Conservation (phyloP, 2,113 vertebrate species). For the human (Homo sapiens) region DNA sequence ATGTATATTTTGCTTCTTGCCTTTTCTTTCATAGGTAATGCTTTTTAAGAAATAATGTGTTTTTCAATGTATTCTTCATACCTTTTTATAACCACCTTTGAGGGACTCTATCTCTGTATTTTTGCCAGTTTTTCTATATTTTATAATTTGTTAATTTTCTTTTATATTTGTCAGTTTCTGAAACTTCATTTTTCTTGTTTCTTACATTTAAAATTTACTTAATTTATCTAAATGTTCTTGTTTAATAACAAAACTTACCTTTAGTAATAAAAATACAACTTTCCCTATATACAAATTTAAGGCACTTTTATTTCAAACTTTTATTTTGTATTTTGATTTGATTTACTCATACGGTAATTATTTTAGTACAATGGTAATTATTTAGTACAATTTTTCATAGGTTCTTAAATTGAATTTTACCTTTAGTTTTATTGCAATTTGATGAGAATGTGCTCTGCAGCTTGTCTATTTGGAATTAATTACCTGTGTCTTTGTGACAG, state of each 20-base stretch:
- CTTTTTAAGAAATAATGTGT: not conserved
- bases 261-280: not conserved
- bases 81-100: not conserved
- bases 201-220: not conserved
- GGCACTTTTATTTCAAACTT: not conserved
- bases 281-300: not conserved
- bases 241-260: not conserved
- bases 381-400: no score
- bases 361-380: constrained; percentile 20
- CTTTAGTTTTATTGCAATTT: not conserved
- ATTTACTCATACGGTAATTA: not conserved
- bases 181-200: not conserved
- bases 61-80: not conserved
- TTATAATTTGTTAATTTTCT: not conserved
- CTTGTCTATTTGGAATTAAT: not conserved
- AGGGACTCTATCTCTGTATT: not conserved
- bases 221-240: not conserved
- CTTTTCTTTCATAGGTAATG: not conserved
- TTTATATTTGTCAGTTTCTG: not conserved
- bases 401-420: not conserved
- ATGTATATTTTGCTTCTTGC: not conserved
- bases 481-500: not conserved
- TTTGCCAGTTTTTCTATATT: not conserved
- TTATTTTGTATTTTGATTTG: not conserved
- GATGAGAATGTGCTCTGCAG: not conserved